phyloP scores from a whole-genome alignment of 2,888 invertebrate species.

The Drosophila percnosoma region DNA sequence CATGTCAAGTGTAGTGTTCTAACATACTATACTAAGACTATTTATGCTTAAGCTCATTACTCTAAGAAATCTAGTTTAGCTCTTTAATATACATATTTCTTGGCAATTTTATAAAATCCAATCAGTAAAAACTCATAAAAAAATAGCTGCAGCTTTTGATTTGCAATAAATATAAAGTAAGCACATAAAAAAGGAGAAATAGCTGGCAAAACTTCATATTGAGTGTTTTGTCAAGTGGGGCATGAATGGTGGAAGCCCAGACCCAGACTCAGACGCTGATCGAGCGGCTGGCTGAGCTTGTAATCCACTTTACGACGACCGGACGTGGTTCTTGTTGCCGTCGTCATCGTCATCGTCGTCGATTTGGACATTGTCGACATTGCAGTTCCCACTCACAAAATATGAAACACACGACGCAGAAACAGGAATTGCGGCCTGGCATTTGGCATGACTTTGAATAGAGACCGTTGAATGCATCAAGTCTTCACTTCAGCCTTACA shows the following conservation, averaged over 20 bases:
- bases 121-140: slow-evolving; percentile 3
- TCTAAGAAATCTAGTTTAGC: neutral
- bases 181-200: slow-evolving; percentile 25
- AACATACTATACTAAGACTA: neutral
- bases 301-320: slow-evolving; percentile 79
- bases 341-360: slow-evolving; percentile 41
- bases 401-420: slow-evolving; percentile 14
- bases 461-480: slow-evolving; percentile 44
- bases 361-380: slow-evolving; percentile 18
- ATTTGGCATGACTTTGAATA: slow-evolving; percentile 40
- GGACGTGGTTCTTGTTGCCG: slow-evolving; percentile 77
- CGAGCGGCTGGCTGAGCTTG: slow-evolving; percentile 59
- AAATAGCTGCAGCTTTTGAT: slow-evolving; percentile 40
- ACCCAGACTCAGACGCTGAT: slow-evolving; percentile 43
- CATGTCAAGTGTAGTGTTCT: neutral
- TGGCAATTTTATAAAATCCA: neutral
- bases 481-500: slow-evolving; percentile 13
- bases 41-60: neutral
- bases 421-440: slow-evolving; percentile 49
- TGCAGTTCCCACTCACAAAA: slow-evolving; percentile 55
- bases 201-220: slow-evolving; percentile 40
- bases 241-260: slow-evolving; percentile 59
- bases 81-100: neutral
- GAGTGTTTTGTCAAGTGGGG: slow-evolving; percentile 77
- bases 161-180: slow-evolving; percentile 33